Evolutionary conservation across 2,113 vertebrate species (phyloP).

Genomic region (Pleuronectes platessa): DNA sequence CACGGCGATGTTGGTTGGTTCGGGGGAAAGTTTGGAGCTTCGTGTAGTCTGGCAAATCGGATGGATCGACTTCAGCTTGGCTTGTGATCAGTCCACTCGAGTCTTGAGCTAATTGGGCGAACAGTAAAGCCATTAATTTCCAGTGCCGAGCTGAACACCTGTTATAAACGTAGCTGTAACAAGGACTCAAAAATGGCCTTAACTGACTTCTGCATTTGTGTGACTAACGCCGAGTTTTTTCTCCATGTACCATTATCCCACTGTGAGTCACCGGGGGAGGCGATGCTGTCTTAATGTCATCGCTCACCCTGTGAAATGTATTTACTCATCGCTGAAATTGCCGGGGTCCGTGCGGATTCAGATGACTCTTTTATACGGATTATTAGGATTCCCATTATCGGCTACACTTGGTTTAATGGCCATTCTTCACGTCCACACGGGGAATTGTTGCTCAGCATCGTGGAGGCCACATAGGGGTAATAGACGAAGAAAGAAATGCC

Average conservation of each 20-base stretch:
- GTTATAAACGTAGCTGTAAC: conserved; percentile 27
- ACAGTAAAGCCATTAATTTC: conserved; percentile 18
- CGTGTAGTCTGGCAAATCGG: no score
- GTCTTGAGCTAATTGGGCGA: background rate
- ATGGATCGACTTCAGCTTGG: no score
- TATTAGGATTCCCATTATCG: conserved; percentile 26
- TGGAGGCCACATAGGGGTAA: background rate
- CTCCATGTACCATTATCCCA: conserved; percentile 38
- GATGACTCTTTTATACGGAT: conserved; percentile 3
- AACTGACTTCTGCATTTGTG: no score
- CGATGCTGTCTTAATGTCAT: conserved; percentile 9
- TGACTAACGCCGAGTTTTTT: background rate
- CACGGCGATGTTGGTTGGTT: background rate
- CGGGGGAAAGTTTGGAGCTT: background rate
- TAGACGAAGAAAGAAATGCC: no score
- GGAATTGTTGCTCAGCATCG: background rate
- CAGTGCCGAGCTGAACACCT: background rate
- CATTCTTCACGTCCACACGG: background rate
- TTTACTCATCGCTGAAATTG: conserved; percentile 18
- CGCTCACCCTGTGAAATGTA: conserved; percentile 33
- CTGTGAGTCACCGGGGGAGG: conserved; percentile 54
- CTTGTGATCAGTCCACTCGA: no score
- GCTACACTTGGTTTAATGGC: conserved; percentile 11
- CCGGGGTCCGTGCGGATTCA: background rate
- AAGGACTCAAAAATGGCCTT: conserved; percentile 1